Conservation (phyloP, 2,888 invertebrate genomes). For the Stenolophus ochropezus region DNA sequence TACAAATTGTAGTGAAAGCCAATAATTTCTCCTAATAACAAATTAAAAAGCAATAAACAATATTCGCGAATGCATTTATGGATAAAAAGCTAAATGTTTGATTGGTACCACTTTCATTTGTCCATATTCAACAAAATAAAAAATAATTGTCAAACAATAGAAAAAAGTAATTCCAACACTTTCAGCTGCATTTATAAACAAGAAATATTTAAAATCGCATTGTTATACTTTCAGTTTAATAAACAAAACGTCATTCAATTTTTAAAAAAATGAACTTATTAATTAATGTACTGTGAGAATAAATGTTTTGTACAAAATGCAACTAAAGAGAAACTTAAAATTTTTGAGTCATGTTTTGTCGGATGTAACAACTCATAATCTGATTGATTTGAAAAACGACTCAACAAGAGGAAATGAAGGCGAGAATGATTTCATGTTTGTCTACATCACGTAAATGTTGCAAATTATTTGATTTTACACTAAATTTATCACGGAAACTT, state of each 20-base stretch:
- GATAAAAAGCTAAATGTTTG: background rate
- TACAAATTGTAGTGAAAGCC: constrained; percentile 39
- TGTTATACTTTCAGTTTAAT: too few species aligned
- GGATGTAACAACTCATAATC: constrained; percentile 15
- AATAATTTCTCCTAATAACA: constrained; percentile 32
- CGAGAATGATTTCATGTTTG: constrained; percentile 37
- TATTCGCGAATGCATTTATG: background rate
- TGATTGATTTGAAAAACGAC: constrained; percentile 15
- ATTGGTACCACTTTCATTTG: constrained; percentile 3
- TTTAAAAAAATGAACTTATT: too few species aligned
- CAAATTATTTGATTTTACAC: constrained; percentile 39
- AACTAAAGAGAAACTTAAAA: constrained; percentile 7
- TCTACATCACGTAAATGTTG: constrained; percentile 27
- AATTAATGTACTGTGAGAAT: too few species aligned
- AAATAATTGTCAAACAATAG: background rate
- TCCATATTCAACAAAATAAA: constrained; percentile 1
- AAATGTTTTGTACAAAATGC: background rate
- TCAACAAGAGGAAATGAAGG: constrained; percentile 1
- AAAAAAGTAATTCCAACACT: background rate
- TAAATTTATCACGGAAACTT: constrained; percentile 38
- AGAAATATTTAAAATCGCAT: background rate
- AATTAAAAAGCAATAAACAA: constrained; percentile 22
- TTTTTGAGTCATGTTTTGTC: constrained; percentile 9
- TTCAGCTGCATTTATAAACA: background rate
- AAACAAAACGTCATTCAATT: too few species aligned